A percentile compares a stretch with the other conserved stretches of the same genome.
These are phyloP conservation scores for Harmothoe impar DNA, from an alignment of 2,888 invertebrate species.

Conservation along the genomic window DNA sequence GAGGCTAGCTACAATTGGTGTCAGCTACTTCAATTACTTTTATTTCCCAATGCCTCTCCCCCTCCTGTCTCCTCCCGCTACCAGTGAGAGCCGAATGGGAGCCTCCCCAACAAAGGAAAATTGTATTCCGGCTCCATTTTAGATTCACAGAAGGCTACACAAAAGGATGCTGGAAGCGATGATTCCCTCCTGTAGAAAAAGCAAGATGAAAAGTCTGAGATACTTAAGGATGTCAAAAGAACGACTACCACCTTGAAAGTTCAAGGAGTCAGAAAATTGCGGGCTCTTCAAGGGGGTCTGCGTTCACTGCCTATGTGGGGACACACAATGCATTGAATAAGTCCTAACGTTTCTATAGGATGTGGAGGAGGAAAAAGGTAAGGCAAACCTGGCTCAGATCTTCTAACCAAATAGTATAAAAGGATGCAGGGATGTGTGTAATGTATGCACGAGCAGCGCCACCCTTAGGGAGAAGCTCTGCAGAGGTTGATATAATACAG, in stretches of 20 bases:
- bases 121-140: conserved; percentile 27
- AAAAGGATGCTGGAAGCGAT: conserved; percentile 16
- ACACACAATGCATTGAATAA: too few relatives aligned
- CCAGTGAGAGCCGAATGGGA: conserved; percentile 1
- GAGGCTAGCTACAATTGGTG: conserved; percentile 57
- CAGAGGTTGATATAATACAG: too few relatives aligned
- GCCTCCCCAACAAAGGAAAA: conserved; percentile 32
- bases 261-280: conserved; percentile 37
- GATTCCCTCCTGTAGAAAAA: not conserved
- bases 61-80: not conserved
- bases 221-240: conserved; percentile 44
- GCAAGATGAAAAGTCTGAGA: conserved; percentile 40
- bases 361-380: too few relatives aligned
- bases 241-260: not conserved
- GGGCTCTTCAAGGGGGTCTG: not conserved
- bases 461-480: too few relatives aligned
- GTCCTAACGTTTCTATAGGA: too few relatives aligned
- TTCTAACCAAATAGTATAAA: too few relatives aligned
- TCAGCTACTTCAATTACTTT: conserved; percentile 61
- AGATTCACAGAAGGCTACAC: conserved; percentile 2
- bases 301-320: too few relatives aligned
- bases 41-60: conserved; percentile 43
- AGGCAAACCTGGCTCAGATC: too few relatives aligned
- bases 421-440: too few relatives aligned
- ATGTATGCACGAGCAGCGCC: too few relatives aligned